Conservation (phyloP, 2,797 vertebrate genomes). For the Alfaro cultratus region DNA sequence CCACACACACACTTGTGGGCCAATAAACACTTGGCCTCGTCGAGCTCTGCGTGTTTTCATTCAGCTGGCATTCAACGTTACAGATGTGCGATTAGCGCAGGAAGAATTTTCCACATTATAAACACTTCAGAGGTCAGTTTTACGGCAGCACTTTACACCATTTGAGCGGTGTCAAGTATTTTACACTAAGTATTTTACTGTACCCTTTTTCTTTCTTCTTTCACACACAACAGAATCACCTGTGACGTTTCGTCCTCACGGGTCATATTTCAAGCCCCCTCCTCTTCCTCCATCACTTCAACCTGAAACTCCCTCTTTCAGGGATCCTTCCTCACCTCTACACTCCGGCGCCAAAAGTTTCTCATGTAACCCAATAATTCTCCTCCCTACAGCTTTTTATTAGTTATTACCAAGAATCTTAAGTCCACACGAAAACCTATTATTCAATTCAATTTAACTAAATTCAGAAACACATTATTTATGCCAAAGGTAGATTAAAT, state of each 20-base stretch:
- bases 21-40: slow-evolving; percentile 20
- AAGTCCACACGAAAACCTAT: not conserved
- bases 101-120: slow-evolving; percentile 58
- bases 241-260: slow-evolving; percentile 21
- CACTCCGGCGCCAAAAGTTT: not conserved
- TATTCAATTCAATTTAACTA: not conserved
- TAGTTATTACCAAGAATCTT: not conserved
- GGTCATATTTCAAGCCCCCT: slow-evolving; percentile 36
- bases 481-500: not conserved
- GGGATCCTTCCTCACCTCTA: not conserved
- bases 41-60: slow-evolving; percentile 17
- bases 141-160: slow-evolving; percentile 28
- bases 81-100: slow-evolving; percentile 23
- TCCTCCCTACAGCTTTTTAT: not conserved
- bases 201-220: slow-evolving; percentile 2
- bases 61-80: slow-evolving; percentile 22
- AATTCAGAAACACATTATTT: not conserved
- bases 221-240: slow-evolving; percentile 39
- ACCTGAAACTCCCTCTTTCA: slow-evolving; percentile 21
- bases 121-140: slow-evolving; percentile 52
- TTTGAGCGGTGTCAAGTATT: slow-evolving; percentile 17
- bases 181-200: not conserved
- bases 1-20: not conserved
- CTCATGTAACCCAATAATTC: not conserved
- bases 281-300: not conserved